Evolutionary conservation across 2,797 vertebrate genomes (phyloP).

Genomic region (Bufotes viridis): DNA sequence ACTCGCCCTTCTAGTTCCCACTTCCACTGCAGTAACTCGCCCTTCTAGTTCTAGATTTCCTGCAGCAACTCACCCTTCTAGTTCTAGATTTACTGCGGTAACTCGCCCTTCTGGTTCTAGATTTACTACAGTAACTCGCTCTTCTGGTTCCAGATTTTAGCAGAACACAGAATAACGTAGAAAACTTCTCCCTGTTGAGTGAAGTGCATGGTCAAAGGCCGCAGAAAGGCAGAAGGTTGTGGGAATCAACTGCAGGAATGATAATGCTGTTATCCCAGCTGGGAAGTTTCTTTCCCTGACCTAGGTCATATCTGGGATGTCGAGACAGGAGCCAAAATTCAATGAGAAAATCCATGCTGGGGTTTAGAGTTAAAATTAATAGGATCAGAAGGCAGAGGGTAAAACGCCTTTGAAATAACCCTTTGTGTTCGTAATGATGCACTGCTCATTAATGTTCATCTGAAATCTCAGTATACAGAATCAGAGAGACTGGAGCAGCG

Average conservation of each 20-base stretch:
- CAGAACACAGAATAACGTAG: not conserved
- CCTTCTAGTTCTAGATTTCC: too few species aligned
- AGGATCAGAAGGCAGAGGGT: constrained; percentile 23
- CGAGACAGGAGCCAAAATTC: constrained; percentile 37
- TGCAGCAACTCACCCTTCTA: too few species aligned
- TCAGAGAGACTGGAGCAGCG: not conserved
- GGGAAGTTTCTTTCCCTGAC: constrained; percentile 46
- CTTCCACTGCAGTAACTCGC: too few species aligned
- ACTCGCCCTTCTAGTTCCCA: too few species aligned
- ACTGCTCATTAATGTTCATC: not conserved
- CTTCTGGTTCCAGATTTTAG: not conserved
- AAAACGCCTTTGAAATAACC: constrained; percentile 32
- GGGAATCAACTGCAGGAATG: constrained; percentile 56
- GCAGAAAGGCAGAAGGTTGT: constrained; percentile 52
- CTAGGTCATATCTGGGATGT: constrained; percentile 34
- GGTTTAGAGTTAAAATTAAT: constrained; percentile 46
- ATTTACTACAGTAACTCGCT: too few species aligned
- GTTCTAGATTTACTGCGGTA: too few species aligned
- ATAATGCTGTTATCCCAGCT: constrained; percentile 58
- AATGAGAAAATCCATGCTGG: constrained; percentile 41
- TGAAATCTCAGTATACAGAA: not conserved
- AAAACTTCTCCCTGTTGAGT: not conserved
- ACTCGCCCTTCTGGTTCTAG: too few species aligned
- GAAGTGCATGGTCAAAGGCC: not conserved
- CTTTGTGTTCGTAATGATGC: not conserved